Evolutionary conservation across 2,797 vertebrate genomes (phyloP).

Genomic region (Vultur gryphus): DNA sequence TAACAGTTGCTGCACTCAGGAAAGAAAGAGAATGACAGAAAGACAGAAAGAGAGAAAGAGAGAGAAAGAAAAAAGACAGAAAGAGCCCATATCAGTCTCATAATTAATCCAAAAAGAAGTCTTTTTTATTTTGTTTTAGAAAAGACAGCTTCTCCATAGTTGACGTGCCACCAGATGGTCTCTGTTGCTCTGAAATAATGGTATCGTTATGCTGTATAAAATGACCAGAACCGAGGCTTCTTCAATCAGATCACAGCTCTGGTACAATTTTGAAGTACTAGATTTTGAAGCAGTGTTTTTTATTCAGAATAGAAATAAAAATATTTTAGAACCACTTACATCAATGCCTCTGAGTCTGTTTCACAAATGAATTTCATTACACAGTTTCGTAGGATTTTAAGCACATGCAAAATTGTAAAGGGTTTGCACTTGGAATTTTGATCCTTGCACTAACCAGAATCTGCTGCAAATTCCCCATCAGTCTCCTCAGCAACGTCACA

Average conservation of each 20-base stretch:
- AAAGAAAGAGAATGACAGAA: background rate
- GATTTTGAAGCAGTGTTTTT: background rate
- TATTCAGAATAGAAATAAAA: background rate
- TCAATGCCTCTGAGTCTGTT: background rate
- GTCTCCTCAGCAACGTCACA: background rate
- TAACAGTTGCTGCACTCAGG: background rate
- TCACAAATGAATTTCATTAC: background rate
- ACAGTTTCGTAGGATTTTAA: background rate
- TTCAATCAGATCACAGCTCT: background rate
- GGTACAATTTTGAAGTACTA: background rate
- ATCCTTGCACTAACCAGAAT: background rate
- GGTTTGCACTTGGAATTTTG: background rate
- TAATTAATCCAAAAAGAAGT: background rate
- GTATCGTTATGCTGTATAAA: background rate
- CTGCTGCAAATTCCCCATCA: background rate
- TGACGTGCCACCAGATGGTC: background rate
- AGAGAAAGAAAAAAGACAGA: background rate
- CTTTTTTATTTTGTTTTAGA: background rate
- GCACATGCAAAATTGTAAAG: background rate
- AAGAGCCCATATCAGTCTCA: background rate
- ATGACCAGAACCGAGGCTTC: background rate
- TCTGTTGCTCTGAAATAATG: background rate
- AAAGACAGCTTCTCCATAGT: background rate
- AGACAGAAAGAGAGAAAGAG: background rate
- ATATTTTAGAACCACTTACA: background rate